These are phyloP conservation scores for Drosophila mettleri DNA, from an alignment of 2,888 invertebrate genomes.

Conservation along the genomic window DNA sequence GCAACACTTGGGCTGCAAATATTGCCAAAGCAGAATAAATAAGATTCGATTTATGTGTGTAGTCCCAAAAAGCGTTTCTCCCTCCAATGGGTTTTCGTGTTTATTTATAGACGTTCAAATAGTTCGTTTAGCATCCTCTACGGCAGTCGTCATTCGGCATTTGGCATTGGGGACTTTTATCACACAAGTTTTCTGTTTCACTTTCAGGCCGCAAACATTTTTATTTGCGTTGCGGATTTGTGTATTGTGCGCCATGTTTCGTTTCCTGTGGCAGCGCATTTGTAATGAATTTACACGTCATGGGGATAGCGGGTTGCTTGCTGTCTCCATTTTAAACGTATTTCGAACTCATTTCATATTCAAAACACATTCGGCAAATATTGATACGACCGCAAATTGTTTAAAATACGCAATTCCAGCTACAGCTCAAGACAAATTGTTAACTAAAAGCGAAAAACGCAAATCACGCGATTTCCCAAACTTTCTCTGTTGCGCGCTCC, in stretches of 20 bases:
- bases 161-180: constrained; percentile 49
- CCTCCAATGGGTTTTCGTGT: constrained; percentile 62
- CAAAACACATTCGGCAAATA: constrained; percentile 79
- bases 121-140: constrained; percentile 64
- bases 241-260: constrained; percentile 62
- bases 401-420: constrained; percentile 67
- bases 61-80: constrained; percentile 42
- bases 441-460: constrained; percentile 67
- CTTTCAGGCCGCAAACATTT: constrained; percentile 72
- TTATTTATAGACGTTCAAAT: constrained; percentile 77
- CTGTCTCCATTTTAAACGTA: constrained; percentile 4
- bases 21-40: constrained; percentile 76
- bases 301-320: constrained; percentile 19
- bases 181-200: constrained; percentile 51
- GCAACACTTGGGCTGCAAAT: constrained; percentile 69
- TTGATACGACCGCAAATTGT: constrained; percentile 77
- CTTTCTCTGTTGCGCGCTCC: constrained; percentile 39
- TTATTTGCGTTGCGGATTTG: constrained; percentile 76
- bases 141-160: constrained; percentile 11
- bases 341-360: constrained; percentile 67
- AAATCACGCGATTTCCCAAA: constrained; percentile 62
- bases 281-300: constrained; percentile 78
- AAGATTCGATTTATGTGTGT: constrained; percentile 78
- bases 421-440: constrained; percentile 70
- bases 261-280: constrained; percentile 65